Evolutionary conservation across 2,113 vertebrate genomes (phyloP).

Genomic region (Hypocryptadius cinnamomeus): DNA sequence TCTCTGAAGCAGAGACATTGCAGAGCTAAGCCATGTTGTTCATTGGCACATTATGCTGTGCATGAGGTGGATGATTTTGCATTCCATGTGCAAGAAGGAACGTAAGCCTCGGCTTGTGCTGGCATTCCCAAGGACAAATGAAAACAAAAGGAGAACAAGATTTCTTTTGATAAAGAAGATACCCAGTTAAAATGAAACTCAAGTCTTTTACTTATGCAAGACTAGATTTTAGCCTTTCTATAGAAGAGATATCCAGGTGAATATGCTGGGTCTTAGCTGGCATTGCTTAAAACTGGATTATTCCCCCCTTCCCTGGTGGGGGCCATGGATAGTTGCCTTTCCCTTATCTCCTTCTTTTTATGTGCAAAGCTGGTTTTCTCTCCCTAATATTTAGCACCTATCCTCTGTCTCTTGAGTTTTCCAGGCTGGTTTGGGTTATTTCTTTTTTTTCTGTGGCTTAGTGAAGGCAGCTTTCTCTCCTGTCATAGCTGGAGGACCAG

Average conservation of each 20-base stretch:
- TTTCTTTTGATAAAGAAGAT: background rate
- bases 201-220: background rate
- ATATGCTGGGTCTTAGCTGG: background rate
- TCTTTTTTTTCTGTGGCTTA: background rate
- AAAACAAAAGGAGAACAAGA: background rate
- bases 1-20: background rate
- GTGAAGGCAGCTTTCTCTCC: background rate
- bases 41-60: background rate
- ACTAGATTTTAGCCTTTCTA: background rate
- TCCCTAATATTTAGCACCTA: background rate
- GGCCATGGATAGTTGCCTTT: background rate
- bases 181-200: background rate
- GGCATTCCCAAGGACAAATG: background rate
- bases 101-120: background rate
- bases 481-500: background rate
- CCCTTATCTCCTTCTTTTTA: background rate
- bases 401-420: background rate
- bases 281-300: background rate
- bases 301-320: fast-evolving
- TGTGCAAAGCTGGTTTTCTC: background rate
- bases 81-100: background rate
- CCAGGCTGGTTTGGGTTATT: background rate
- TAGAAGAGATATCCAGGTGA: background rate
- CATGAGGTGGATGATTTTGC: background rate
- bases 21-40: background rate